Evolutionary conservation across 2,888 invertebrate species (phyloP).

Genomic region (Chouioia cunea): DNA sequence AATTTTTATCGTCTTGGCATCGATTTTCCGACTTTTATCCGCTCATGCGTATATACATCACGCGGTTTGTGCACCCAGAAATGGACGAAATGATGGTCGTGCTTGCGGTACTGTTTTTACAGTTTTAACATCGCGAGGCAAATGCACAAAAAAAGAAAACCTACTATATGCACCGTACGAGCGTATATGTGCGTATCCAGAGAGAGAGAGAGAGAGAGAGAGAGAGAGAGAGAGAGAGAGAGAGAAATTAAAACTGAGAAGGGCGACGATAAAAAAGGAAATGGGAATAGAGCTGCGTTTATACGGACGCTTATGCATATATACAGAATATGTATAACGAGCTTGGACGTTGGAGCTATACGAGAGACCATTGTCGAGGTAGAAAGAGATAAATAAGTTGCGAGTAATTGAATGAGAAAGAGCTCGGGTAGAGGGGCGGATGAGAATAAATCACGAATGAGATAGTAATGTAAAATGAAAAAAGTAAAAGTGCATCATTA

Average conservation of each 20-base stretch:
- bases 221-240: neutral
- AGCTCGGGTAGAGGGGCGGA: constrained; percentile 50
- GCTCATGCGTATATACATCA: too few species aligned
- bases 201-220: neutral
- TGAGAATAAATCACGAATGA: constrained; percentile 46
- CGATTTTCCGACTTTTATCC: constrained; percentile 1
- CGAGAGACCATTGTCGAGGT: constrained; percentile 32
- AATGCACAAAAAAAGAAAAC: neutral
- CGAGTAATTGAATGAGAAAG: constrained; percentile 49
- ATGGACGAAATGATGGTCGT: neutral
- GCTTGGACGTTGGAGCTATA: neutral
- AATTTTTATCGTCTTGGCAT: constrained; percentile 4
- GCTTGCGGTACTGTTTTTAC: neutral
- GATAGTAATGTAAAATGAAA: constrained; percentile 44
- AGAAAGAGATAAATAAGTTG: constrained; percentile 43
- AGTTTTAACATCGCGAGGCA: neutral
- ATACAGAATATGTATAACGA: neutral
- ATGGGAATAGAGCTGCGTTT: neutral
- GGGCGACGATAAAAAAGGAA: neutral
- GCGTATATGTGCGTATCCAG: neutral
- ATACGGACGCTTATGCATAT: neutral
- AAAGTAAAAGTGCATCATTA: constrained; percentile 46
- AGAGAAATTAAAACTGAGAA: neutral
- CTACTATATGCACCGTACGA: neutral
- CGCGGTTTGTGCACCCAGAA: neutral